phyloP scores from a whole-genome alignment of 2,888 invertebrate species.

The Agrochola circellaris region DNA sequence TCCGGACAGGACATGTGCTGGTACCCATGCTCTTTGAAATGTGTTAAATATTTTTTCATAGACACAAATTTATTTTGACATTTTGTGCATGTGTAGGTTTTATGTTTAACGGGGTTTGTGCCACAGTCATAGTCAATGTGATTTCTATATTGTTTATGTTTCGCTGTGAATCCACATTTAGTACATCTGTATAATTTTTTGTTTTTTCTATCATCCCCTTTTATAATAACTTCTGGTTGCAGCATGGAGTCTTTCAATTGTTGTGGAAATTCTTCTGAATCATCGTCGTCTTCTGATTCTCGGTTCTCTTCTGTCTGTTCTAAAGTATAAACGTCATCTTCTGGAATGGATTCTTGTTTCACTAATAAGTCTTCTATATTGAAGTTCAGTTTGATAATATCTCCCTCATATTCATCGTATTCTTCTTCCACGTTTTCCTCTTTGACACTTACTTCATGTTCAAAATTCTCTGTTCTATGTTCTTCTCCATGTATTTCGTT shows the following conservation, averaged over 20 bases:
- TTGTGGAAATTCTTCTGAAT: background rate
- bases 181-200: conserved; percentile 60
- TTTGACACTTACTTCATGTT: conserved; percentile 22
- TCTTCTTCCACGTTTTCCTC: conserved; percentile 20
- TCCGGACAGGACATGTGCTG: conserved; percentile 62
- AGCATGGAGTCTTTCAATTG: background rate
- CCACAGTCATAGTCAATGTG: conserved; percentile 41
- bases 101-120: accelerated
- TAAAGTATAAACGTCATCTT: background rate
- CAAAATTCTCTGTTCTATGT: background rate
- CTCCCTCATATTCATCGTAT: conserved; percentile 47
- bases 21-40: conserved; percentile 69
- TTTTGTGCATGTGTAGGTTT: conserved; percentile 57
- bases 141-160: conserved; percentile 51
- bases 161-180: conserved; percentile 52
- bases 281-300: background rate
- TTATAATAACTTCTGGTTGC: background rate
- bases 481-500: background rate
- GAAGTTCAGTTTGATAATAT: conserved; percentile 54
- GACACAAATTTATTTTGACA: conserved; percentile 52
- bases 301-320: no score
- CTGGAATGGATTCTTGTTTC: conserved; percentile 23
- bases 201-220: accelerated
- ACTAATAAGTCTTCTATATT: conserved; percentile 27
- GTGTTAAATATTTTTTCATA: conserved; percentile 64